Base-by-base conservation (phyloP, 37 sponge, comb jelly and placozoan genomes). In the Theonella swinhoei region DNA sequence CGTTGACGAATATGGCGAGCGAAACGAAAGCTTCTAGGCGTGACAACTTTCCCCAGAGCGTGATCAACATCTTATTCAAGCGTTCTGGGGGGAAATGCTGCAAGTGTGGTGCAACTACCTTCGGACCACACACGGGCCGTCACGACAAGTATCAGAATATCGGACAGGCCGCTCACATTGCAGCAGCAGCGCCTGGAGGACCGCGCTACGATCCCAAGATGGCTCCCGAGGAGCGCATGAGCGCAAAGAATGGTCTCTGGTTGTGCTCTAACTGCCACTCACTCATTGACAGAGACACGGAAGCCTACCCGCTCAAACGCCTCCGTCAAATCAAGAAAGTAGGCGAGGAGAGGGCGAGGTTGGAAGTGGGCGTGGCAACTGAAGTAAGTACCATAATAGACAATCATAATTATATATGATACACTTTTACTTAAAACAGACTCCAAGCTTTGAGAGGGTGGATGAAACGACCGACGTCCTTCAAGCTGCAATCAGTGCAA, bases 91-190 rank as follows among this genome's bases (percentile, higher is more conserved):
- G 92, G 0, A 75, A 76, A 40, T 91, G 92, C 80, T 69, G 75
- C 41, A 85, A 78, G 20, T 91, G 92, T 72, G 40, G 70, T 20
- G 63, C 74, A 3, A 7, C 88, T 0, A 91, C 92, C 25, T 91
- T 82, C 75, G 92, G 92, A 4, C 92, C 92, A 0, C 47, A 28
- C 26, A 83, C 68, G 62, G 88, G 65, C 62, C 72, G 79, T n/a
- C 77, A 64, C 23, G 33, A 43, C 75, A 79, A 63, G 35, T 62
- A 68, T 5, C 58, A 64, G 62, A 83, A 72, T 72, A 87, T 91
- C 72, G 92, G 92, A 3, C 83, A 91, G 67, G 92, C 88, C 8
- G 92, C 92, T 26, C 92, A 91, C 75, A 91, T 91, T 7, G 64
- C 83, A 26, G 92, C 92, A 0, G 92, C 92, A 35, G 92, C 92